Percentiles rank a stretch among this genome's conserved stretches.
phyloP scores from a whole-genome alignment of 2,888 invertebrate species.

The Amblyjoppa fuscipennis region DNA sequence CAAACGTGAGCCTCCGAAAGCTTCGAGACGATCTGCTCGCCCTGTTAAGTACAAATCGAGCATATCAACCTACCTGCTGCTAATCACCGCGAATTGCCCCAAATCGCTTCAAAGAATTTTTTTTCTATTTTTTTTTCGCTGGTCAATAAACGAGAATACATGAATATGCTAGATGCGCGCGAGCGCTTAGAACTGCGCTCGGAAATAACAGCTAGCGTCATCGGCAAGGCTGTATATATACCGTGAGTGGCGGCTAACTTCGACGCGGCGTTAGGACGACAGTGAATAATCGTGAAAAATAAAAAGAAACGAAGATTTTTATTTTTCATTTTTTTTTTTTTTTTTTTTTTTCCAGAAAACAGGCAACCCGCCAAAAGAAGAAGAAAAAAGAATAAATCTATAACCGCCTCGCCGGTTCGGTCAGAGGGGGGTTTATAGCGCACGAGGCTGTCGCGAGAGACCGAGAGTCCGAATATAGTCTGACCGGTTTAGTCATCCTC shows the following conservation, averaged over 20 bases:
- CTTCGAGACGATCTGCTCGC: no score
- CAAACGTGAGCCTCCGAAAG: no score
- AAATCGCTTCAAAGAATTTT: slow-evolving; percentile 4
- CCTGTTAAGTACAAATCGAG: no score
- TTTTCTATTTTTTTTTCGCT: not conserved
- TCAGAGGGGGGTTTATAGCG: slow-evolving; percentile 62
- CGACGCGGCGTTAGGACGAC: slow-evolving; percentile 22
- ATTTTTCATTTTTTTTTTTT: not conserved
- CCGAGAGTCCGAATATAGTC: slow-evolving; percentile 72
- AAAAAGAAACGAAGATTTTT: not conserved
- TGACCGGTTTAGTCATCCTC: slow-evolving; percentile 72
- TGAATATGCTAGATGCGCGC: not conserved
- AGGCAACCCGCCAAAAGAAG: slow-evolving; percentile 64
- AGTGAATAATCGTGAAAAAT: slow-evolving; percentile 9
- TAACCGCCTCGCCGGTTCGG: slow-evolving; percentile 30
- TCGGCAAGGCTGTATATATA: not conserved
- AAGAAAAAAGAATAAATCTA: slow-evolving; percentile 41
- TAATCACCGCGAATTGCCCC: no score
- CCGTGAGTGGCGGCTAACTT: not conserved
- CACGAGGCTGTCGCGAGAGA: slow-evolving; percentile 50
- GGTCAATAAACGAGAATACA: slow-evolving; percentile 25
- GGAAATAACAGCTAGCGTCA: slow-evolving; percentile 44
- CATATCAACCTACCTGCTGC: no score
- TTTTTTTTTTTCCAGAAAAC: slow-evolving; percentile 35
- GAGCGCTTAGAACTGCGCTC: not conserved